These are phyloP conservation scores for Temnothorax ravouxi DNA, from an alignment of 2,888 invertebrate species.

Conservation along the genomic window DNA sequence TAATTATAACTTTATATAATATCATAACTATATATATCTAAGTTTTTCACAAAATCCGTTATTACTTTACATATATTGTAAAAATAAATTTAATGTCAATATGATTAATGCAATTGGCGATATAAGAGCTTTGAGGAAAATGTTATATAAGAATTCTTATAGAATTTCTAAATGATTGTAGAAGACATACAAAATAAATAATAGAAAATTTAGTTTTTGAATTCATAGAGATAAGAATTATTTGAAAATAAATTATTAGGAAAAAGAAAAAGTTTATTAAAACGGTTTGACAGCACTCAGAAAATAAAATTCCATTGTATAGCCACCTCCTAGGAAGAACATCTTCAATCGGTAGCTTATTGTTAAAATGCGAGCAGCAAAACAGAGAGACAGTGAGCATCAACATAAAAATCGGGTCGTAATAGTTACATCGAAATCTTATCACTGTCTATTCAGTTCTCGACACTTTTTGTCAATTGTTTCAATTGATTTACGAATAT, in stretches of 20 bases:
- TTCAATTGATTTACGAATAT: neutral
- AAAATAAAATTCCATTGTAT: neutral
- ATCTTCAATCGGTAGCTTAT: neutral
- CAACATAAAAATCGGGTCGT: neutral
- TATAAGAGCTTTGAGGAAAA: neutral
- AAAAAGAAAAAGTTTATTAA: neutral
- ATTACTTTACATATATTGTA: neutral
- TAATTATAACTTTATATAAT: neutral
- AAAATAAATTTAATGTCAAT: neutral
- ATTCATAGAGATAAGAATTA: neutral
- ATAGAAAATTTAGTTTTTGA: neutral
- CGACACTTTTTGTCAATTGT: neutral
- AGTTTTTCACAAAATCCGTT: neutral
- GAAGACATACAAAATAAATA: neutral
- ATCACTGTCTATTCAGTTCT: neutral
- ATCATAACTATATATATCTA: neutral
- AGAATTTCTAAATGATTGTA: neutral
- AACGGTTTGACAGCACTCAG: neutral
- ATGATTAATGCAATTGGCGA: neutral
- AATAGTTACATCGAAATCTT: conserved; percentile 5
- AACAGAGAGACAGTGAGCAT: neutral
- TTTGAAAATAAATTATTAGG: neutral
- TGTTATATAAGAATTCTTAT: neutral
- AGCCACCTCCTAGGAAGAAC: neutral
- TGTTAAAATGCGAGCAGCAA: neutral